These are phyloP conservation scores for Aldabrachelys gigantea DNA, from an alignment of 2,113 vertebrate species.

Conservation along the genomic window DNA sequence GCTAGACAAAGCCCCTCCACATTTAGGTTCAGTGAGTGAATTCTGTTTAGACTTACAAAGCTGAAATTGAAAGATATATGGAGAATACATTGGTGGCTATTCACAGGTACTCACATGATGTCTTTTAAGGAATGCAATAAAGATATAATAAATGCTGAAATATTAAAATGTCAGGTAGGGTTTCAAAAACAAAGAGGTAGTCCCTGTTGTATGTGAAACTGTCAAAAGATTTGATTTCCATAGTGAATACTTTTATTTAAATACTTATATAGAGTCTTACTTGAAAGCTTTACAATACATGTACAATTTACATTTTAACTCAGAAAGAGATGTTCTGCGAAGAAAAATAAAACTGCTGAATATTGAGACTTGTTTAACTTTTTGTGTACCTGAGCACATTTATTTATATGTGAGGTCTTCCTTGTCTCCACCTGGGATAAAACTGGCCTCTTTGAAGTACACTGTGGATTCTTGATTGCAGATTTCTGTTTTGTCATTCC, in stretches of 20 bases:
- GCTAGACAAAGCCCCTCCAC: neutral
- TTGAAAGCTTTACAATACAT: neutral
- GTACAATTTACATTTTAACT: neutral
- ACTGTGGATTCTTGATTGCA: neutral
- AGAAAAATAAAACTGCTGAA: neutral
- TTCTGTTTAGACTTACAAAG: neutral
- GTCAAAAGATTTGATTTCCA: neutral
- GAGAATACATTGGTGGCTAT: neutral
- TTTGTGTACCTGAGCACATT: neutral
- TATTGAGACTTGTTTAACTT: neutral
- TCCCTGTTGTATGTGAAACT: neutral
- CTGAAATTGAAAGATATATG: neutral
- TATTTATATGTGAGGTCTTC: neutral
- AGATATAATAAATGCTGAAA: neutral
- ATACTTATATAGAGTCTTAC: neutral
- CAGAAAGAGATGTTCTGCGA: neutral
- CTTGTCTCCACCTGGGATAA: neutral
- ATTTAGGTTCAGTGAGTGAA: neutral
- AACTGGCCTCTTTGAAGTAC: neutral
- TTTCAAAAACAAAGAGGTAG: neutral
- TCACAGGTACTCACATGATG: neutral
- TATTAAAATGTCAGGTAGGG: neutral
- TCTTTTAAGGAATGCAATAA: neutral
- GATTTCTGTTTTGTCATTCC: neutral
- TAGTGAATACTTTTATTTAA: neutral